Base-by-base conservation (phyloP, 2,888 invertebrate species). In the Ormia ochracea region DNA sequence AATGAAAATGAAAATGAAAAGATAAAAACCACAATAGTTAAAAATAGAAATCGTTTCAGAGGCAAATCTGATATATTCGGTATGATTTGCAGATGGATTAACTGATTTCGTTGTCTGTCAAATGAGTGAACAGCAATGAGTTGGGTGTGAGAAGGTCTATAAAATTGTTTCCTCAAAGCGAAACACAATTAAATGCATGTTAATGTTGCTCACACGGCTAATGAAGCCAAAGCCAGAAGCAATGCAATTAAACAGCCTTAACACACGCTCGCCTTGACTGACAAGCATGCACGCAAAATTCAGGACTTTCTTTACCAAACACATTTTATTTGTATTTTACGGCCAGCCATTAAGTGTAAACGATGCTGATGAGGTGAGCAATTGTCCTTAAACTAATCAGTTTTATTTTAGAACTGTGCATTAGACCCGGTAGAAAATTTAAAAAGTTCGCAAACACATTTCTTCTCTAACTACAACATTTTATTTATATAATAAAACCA, bases 181-280 rank as follows among this genome's bases (percentile, higher is more conserved):
- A 59, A 72, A 75, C 68, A 83, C 83, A 83, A 83, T 83, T 83
- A 83, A 82, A 81, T 81, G 80, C 81, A 82, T 77, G 78, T 81
- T 83, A 83, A 83, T 82, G 80, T 73, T 36, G 33, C 56, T 68
- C 61, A 68, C 38, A 48, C 21, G 12, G 41, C 36, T 12, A 38
- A 54, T 23, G 21, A 48, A 61, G 63, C 31, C 50, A 38, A 31
- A 59, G 31, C 50, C 65, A 59, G 66, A 78, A 72, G 69, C 58
- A 63, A 63, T 54, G 28, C 66, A 59, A 61, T 52, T 63, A 59
- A 48, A 54, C 48, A 26, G 38, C 14, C 28, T 43, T 58, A n/a
- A 45, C 28, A 28, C 45, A 17, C 14, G 23, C n/a, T n/a, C n/a
- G n/a, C n/a, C n/a, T n/a, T n/a, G n/a, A n/a, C n/a, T n/a, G n/a